These are phyloP conservation scores for Phengaris arion DNA, from an alignment of 2,888 invertebrate species.

Conservation along the genomic window DNA sequence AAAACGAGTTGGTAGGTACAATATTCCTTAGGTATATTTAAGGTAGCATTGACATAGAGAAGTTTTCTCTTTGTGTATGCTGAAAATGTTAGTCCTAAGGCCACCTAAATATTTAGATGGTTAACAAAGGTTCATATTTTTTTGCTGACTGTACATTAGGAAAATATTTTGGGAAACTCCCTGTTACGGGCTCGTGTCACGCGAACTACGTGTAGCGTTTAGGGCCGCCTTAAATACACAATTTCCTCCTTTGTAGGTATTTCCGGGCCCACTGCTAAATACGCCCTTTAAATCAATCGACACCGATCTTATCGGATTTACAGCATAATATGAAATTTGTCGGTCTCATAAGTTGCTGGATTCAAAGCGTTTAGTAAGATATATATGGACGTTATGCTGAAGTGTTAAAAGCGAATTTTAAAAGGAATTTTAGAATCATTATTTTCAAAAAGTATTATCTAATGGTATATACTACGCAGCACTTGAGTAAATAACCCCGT, in stretches of 20 bases:
- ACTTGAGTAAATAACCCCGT: no score
- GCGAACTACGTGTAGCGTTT: conserved; percentile 28
- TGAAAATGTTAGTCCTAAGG: no score
- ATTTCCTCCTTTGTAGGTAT: conserved; percentile 31
- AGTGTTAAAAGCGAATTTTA: no score
- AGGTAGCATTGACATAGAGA: no score
- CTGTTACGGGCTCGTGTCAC: conserved; percentile 31
- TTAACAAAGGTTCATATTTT: background rate
- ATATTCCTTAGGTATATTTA: no score
- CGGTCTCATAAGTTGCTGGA: background rate
- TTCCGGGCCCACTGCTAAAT: conserved; percentile 31
- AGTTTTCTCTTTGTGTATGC: no score
- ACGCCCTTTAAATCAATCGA: conserved; percentile 29
- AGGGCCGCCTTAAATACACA: conserved; percentile 14
- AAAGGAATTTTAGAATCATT: no score
- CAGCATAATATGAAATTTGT: background rate
- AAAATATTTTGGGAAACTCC: background rate
- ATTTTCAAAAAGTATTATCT: no score
- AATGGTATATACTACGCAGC: no score
- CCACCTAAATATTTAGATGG: no score
- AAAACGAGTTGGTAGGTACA: no score
- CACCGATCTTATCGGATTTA: conserved; percentile 28
- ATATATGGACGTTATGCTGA: background rate
- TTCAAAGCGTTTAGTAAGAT: background rate
- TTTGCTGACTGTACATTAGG: background rate